Evolutionary conservation across 2,797 vertebrate genomes (phyloP).

Genomic region (Lycodopsis pacificus): DNA sequence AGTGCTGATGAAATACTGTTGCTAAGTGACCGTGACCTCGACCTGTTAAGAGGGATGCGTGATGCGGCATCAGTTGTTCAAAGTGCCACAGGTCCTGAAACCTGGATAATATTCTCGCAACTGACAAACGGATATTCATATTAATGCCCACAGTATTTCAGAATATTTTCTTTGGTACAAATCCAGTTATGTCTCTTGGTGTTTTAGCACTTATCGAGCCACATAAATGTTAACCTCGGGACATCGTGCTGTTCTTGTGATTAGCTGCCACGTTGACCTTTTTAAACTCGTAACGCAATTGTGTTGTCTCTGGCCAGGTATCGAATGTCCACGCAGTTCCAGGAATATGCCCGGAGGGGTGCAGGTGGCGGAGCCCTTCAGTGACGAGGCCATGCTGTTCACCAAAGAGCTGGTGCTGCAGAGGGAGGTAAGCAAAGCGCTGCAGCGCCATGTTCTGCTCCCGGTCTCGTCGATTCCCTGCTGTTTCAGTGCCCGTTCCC

Average conservation of each 20-base stretch:
- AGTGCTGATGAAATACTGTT: constrained; percentile 25
- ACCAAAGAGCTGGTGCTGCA: constrained; percentile 98
- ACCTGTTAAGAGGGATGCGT: constrained; percentile 30
- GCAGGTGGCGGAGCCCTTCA: constrained; percentile 95
- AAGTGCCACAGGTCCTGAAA: neutral
- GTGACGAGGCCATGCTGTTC: constrained; percentile 93
- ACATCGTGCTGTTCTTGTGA: constrained; percentile 18
- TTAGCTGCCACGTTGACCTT: constrained; percentile 31
- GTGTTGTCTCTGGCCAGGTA: constrained; percentile 84
- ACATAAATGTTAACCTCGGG: neutral
- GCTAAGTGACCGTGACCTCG: constrained; percentile 34
- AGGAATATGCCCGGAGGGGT: constrained; percentile 89
- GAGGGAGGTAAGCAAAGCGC: constrained; percentile 88
- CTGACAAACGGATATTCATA: neutral
- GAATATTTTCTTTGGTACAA: neutral
- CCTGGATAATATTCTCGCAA: neutral
- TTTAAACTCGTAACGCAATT: constrained; percentile 20
- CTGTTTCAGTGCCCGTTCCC: neutral
- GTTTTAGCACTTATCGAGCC: neutral
- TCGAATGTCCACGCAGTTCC: constrained; percentile 95
- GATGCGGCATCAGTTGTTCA: neutral
- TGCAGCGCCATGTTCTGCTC: constrained; percentile 7
- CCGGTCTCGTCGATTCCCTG: neutral
- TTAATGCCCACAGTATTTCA: neutral
- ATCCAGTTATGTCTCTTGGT: neutral